Evolutionary conservation across 2,113 vertebrate species (phyloP), one percentile per base, ranked within the genome.

Genomic region (Toxotes jaculatrix): DNA sequence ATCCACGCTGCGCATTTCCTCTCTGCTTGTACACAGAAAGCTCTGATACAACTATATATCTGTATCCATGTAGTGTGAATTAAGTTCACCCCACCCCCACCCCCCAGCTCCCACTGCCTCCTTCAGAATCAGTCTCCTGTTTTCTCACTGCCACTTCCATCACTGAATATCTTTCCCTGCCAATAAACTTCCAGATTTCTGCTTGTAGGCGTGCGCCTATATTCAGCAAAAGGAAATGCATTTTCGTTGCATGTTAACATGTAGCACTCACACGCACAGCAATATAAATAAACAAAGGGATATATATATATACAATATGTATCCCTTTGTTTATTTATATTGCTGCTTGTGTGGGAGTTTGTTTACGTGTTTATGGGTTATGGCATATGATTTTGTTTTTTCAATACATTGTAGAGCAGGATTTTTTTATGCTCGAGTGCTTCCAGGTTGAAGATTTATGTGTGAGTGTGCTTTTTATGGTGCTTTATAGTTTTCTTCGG

Each of bases 321-420:
- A 19, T 75, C 23, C 7, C 9, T 74, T 64, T 87, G 77, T 80
- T 60, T 78, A 73, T 84, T 76, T 81, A 65, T 82, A 69, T 81
- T 31, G 71, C 56, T 14, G 69, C 73, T 43, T 38, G 62, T 67
- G 90, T 83, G 86, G 87, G 89, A 76, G 88, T 82, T 85, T 92
- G 87, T 89, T 92, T 90, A 85, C 87, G 56, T 87, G 82, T 87
- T 88, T 88, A 87, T 77, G 79, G 83, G 85, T 89, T 78, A 71
- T 45, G 53, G 47, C 79, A 23, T 53, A 73, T 70, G 76, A 84
- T 85, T 84, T 67, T 42, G n/a, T 69, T 62, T 67, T 73, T 31
- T 63, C 19, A 14, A 74, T 74, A 77, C 75, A 51, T 36, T 27
- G 67, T 11, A 7, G 75, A 17, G 76, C 61, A 0, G 7, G 53